phyloP scores from a whole-genome alignment of 2,888 invertebrate species.

The Monochamus alternatus region DNA sequence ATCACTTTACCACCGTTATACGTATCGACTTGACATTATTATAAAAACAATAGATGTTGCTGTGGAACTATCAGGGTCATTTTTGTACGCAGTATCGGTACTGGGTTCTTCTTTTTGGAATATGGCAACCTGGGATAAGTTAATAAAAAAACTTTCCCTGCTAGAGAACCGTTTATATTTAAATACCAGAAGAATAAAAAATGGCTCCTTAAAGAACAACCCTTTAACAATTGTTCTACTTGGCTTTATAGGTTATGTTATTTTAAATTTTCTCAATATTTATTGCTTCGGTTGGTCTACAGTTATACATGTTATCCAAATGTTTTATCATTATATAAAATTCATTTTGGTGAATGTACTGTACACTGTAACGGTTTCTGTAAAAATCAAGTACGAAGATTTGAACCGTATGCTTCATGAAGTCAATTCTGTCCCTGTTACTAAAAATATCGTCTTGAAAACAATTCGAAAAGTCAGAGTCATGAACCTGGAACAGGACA shows the following conservation, averaged over 20 bases:
- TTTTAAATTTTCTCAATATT: background rate
- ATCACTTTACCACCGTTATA: background rate
- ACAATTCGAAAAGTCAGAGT: background rate
- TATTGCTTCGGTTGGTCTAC: too few relatives aligned
- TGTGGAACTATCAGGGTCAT: background rate
- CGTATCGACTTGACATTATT: background rate
- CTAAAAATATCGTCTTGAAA: background rate
- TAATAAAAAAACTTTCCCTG: background rate
- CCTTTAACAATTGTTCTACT: background rate
- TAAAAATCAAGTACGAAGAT: background rate
- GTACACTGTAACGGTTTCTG: background rate
- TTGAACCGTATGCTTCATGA: background rate
- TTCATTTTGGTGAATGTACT: background rate
- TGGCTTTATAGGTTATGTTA: background rate
- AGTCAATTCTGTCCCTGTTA: background rate
- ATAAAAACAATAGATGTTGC: background rate
- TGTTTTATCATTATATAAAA: background rate
- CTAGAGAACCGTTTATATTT: background rate
- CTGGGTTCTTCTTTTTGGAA: slow-evolving; percentile 19
- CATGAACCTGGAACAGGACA: background rate
- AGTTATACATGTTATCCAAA: background rate
- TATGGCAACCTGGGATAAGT: background rate
- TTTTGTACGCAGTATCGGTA: background rate
- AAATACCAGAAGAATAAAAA: background rate
- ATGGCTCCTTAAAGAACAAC: background rate